phyloP scores from a whole-genome alignment of 2,113 vertebrate genomes.

The Anolis carolinensis region DNA sequence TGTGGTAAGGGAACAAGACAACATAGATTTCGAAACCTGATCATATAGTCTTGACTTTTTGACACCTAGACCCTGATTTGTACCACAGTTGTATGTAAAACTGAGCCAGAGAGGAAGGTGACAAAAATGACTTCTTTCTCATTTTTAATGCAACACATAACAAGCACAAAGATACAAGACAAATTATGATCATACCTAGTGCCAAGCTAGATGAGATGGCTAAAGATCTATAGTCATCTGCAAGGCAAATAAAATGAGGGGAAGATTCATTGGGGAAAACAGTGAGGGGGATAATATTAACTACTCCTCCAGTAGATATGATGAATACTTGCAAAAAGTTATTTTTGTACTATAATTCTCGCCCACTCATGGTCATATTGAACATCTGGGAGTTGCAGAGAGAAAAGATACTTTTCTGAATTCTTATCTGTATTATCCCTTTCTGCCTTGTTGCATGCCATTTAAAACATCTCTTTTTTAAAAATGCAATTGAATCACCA shows the following conservation, averaged over 20 bases:
- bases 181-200: neutral
- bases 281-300: neutral
- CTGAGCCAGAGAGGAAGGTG: neutral
- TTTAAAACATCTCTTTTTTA: neutral
- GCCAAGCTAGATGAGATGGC: neutral
- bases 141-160: neutral
- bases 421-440: neutral
- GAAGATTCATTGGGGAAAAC: neutral
- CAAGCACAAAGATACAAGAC: neutral
- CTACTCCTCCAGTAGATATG: neutral
- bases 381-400: too few relatives aligned
- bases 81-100: neutral
- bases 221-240: neutral
- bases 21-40: neutral
- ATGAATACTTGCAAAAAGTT: too few relatives aligned
- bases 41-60: neutral
- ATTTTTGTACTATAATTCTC: neutral
- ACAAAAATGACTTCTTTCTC: neutral
- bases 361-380: too few relatives aligned
- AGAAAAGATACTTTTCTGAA: too few relatives aligned
- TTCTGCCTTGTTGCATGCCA: neutral
- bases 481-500: neutral
- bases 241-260: neutral
- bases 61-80: neutral
- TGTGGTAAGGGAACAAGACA: neutral